These are phyloP conservation scores for Amiota mariae DNA, from an alignment of 2,888 invertebrate genomes.

Conservation along the genomic window DNA sequence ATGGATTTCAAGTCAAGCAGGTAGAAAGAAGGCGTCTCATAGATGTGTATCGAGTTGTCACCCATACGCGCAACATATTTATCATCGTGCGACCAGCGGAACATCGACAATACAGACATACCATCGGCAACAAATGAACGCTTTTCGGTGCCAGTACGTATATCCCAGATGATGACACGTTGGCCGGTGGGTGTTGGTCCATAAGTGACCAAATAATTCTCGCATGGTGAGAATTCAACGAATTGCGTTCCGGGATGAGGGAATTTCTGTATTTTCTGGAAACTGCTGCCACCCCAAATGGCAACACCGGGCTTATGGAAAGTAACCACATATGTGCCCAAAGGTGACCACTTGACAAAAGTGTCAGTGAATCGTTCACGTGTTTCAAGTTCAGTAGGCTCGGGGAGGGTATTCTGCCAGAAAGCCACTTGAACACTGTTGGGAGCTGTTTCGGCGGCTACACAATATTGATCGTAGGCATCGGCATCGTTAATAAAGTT, in stretches of 20 bases:
- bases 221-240: conserved; percentile 98
- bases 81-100: conserved; percentile 98
- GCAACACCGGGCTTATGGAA: conserved; percentile 97
- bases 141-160: conserved; percentile 93
- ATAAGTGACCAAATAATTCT: conserved; percentile 96
- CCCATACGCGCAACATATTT: conserved; percentile 93
- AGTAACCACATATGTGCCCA: conserved; percentile 96
- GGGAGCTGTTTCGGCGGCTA: conserved; percentile 87
- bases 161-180: conserved; percentile 96
- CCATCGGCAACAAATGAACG: conserved; percentile 91
- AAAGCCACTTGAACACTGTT: conserved; percentile 85
- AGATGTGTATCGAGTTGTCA: conserved; percentile 89
- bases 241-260: conserved; percentile 92
- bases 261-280: conserved; percentile 93
- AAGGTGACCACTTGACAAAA: conserved; percentile 97
- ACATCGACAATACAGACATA: conserved; percentile 91
- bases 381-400: conserved; percentile 87
- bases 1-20: conserved; percentile 95
- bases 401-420: conserved; percentile 92
- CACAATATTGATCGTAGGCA: conserved; percentile 95
- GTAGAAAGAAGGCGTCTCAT: conserved; percentile 96
- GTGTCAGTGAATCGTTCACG: conserved; percentile 95
- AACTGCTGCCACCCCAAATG: conserved; percentile 96
- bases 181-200: conserved; percentile 86
- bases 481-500: conserved; percentile 95